These are phyloP conservation scores for Orthosia incerta DNA, from an alignment of 2,888 invertebrate genomes.

Conservation along the genomic window DNA sequence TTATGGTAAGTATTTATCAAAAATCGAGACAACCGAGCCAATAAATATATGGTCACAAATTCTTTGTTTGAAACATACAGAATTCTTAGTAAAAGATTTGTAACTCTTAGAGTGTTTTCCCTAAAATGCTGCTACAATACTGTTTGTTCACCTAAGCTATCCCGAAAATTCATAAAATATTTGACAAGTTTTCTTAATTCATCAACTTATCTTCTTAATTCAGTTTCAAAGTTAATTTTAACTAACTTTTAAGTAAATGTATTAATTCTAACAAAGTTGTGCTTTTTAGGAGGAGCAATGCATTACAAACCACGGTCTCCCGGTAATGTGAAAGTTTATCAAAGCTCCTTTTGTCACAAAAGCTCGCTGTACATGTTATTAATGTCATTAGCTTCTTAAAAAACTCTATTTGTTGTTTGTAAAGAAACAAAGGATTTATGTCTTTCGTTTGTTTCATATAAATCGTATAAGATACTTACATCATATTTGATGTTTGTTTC, in stretches of 20 bases:
- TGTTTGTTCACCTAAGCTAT: conserved; percentile 59
- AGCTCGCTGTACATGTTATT: conserved; percentile 55
- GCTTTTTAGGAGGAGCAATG: conserved; percentile 88
- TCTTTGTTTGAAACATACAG: background rate
- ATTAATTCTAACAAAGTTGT: conserved; percentile 70
- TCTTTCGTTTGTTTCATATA: conserved; percentile 10
- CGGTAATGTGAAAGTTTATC: conserved; percentile 71
- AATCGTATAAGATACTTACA: background rate
- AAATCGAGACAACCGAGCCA: background rate
- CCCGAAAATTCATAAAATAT: conserved; percentile 2
- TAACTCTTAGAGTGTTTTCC: background rate
- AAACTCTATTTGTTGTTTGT: conserved; percentile 5
- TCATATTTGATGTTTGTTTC: background rate
- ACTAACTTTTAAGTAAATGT: conserved; percentile 17
- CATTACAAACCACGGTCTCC: conserved; percentile 87
- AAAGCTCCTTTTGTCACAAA: conserved; percentile 61
- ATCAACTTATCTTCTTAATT: conserved; percentile 5
- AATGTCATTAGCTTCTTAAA: conserved; percentile 14
- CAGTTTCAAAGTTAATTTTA: conserved; percentile 20
- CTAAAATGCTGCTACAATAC: conserved; percentile 10
- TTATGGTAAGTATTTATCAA: too few species aligned
- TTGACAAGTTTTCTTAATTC: conserved; percentile 1
- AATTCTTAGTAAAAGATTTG: background rate
- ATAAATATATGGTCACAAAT: background rate
- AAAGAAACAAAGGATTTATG: background rate